A percentile compares a stretch with the other conserved stretches of the same genome.
Evolutionary conservation across 2,113 vertebrate species (phyloP).

Genomic region (Nothocercus julius): DNA sequence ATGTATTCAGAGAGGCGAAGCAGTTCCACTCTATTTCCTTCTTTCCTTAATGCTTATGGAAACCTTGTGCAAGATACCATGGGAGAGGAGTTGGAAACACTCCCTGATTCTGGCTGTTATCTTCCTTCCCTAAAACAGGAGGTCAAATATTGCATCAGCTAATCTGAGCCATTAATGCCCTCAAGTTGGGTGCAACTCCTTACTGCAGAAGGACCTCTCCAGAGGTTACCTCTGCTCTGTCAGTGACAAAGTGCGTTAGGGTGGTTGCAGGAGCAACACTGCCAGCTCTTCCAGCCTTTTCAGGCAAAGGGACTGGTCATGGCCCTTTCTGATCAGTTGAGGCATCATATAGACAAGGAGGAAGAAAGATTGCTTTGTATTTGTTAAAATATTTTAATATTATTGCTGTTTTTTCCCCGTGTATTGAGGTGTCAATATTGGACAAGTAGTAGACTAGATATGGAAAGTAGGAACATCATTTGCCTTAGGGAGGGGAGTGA

Average conservation of each 20-base stretch:
- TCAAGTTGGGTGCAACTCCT: not conserved
- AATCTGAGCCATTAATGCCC: not conserved
- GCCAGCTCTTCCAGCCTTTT: not conserved
- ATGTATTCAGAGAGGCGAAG: not conserved
- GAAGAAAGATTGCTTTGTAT: not conserved
- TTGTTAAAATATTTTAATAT: not conserved
- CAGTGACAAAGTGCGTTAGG: fast-evolving
- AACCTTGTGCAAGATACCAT: not conserved
- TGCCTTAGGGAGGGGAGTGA: not conserved
- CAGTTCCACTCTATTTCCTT: not conserved
- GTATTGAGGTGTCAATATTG: not conserved
- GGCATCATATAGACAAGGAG: fast-evolving
- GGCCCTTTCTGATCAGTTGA: not conserved
- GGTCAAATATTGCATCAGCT: not conserved
- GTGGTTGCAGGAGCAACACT: not conserved
- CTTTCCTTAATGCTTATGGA: not conserved
- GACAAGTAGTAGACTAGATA: not conserved
- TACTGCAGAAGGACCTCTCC: fast-evolving
- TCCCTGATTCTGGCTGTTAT: not conserved
- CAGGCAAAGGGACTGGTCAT: not conserved
- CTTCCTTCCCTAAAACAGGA: not conserved
- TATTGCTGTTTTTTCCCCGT: not conserved
- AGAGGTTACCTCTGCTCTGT: not conserved
- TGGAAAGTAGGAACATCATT: not conserved
- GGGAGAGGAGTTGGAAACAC: not conserved